Base-by-base conservation (phyloP, 1,140 invertebrate species). In the Eurosta solidaginis region DNA sequence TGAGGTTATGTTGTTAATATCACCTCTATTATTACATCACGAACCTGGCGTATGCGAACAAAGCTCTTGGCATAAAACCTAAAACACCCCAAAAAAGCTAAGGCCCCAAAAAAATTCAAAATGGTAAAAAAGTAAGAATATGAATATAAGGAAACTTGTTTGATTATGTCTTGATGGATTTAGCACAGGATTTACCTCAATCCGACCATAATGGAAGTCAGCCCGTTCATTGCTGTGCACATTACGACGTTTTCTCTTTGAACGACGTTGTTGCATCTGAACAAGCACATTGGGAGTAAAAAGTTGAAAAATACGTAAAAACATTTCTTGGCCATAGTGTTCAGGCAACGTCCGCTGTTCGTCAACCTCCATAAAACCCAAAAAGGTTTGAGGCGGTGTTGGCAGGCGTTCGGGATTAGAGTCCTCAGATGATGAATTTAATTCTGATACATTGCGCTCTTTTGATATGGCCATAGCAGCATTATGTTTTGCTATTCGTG, bases 171-270 rank as follows among this genome's bases (percentile, higher is more conserved):
- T 20, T n/a, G 9, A 29, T 9, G 36, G 25, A 33, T 29, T 10
- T 29, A 29, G 20, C 59, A 29, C 10, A 68, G 7, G 14, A 4
- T 68, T 79, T 54, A 79, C 78, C 78, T 88, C 86, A 78, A 87
- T 81, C 29, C 85, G 85, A n/a, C 87, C 87, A 75, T 88, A 88
- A 54, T 87, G 86, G 77, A 83, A 88, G 73, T 84, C 86, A 20
- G 81, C 80, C 10, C 83, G 81, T 44, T 85, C 85, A 9, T 84
- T 86, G 45, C 83, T 88, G 36, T 85, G 82, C 2, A 88, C 84
- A 20, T 82, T 84, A 25, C 87, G 84, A 14, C 85, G 84, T 77
- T 84, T 86, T 17, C 87, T 81, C 68, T 88, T 84, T n/a, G 87
- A 87, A 45, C 86, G 82, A 0, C 85, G 81, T 50, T 84, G 83